A percentile compares a stretch with the other conserved stretches of the same genome.
phyloP scores from a whole-genome alignment of 2,113 vertebrate species.

The Leucosticte australis region DNA sequence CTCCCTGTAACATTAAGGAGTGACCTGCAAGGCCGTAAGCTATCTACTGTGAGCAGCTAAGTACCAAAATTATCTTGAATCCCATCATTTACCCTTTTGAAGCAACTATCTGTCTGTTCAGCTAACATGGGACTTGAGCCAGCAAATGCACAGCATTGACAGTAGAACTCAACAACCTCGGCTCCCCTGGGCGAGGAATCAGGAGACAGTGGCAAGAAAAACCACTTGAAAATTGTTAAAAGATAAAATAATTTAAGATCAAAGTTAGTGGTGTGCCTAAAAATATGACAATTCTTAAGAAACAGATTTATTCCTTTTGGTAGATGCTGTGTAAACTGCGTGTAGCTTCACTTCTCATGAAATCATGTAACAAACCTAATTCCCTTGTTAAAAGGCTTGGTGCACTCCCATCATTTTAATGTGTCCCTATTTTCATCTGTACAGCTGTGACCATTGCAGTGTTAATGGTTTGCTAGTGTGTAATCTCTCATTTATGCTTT shows the following conservation, averaged over 20 bases:
- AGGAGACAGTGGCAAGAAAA: not conserved
- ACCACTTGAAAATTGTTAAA: not conserved
- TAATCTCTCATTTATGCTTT: not conserved
- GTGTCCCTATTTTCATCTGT: not conserved
- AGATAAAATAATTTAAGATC: not conserved
- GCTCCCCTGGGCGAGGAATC: not conserved
- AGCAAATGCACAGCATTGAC: not conserved
- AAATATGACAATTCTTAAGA: not conserved
- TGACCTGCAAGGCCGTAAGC: not conserved
- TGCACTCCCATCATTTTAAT: not conserved
- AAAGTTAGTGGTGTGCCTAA: not conserved
- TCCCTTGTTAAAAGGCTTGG: not conserved
- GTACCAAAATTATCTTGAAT: conserved; percentile 5
- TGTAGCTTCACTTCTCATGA: not conserved
- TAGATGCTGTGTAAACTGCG: not conserved
- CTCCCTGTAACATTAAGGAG: not conserved
- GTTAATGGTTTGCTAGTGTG: not conserved
- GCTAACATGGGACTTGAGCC: not conserved
- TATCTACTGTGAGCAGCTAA: not conserved
- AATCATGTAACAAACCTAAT: not conserved
- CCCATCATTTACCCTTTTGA: not conserved
- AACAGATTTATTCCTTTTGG: not conserved
- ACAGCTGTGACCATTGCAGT: not conserved
- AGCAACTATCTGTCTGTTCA: not conserved
- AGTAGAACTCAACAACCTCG: not conserved